Base-by-base conservation (phyloP, 2,113 vertebrate species). In the Meriones unguiculatus region DNA sequence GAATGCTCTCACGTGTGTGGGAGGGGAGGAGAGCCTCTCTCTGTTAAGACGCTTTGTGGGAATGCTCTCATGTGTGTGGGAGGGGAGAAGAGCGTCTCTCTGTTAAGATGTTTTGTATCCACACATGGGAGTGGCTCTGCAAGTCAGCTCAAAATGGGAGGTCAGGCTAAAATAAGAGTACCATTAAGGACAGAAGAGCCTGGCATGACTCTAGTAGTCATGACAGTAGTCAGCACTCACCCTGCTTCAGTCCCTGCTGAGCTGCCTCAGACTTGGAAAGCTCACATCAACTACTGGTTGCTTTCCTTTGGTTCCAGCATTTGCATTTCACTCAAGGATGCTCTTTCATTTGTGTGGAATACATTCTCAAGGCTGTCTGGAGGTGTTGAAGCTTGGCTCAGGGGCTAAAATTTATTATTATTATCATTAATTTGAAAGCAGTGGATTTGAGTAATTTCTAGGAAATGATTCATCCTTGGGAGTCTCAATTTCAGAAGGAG, bases 381-480 rank as follows among this genome's bases (percentile, higher is more conserved):
- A 67, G 22, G 65, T 94, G 22, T 85, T 94, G 72, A 86, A 75
- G 54, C 46, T 92, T 92, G 78, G 50, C 75, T 92, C 80, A 54
- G 46, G 46, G n/a, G 28, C 73, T 76, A 57, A 87, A 54, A 46
- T 67, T 82, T 88, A 72, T 90, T 62, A 38, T 67, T 69, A 70
- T 38, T 76, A 67, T 20, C 73, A 5, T 72, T 35, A 46, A 35
- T 95, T 91, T 89, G 70, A 82, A 95, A 80, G 70, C 62, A 35
- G 73, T 30, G 93, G 54, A 67, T 75, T 95, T 87, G 87, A 52
- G 91, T 87, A 57, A 72, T 50, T 69, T 96, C 35, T n/a, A 54
- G 72, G 52, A 67, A 88, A 91, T 46, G 11, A 28, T 86, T 93
- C 57, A 93, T 92, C 32, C 17, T 87, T 54, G 24, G 91, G 73